Percentiles rank a stretch among this genome's conserved stretches.
phyloP scores from a whole-genome alignment of 2,113 vertebrate species.

The Numenius arquata region DNA sequence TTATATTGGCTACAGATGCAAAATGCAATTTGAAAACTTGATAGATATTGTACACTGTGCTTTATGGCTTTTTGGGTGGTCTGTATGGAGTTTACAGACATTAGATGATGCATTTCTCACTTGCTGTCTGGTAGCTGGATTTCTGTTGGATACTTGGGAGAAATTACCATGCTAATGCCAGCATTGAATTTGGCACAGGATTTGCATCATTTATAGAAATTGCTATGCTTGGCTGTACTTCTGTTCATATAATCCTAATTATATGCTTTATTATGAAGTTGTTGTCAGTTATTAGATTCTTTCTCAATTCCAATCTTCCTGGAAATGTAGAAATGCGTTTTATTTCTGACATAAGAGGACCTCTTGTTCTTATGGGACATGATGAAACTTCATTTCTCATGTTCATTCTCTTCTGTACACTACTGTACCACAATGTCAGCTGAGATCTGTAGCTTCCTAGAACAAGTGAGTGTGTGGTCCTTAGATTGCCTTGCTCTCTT shows the following conservation, averaged over 20 bases:
- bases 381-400: neutral
- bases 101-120: constrained; percentile 26
- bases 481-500: neutral
- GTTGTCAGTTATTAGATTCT: constrained; percentile 15
- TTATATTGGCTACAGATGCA: neutral
- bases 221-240: constrained; percentile 40
- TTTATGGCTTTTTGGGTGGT: constrained; percentile 39
- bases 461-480: neutral
- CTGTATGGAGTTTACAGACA: neutral
- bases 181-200: constrained; percentile 16
- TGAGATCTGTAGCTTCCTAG: neutral
- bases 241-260: constrained; percentile 38
- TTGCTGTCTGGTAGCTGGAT: constrained; percentile 5
- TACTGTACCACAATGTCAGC: neutral
- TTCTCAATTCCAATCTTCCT: neutral
- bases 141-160: constrained; percentile 5
- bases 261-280: constrained; percentile 32
- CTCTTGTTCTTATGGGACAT: neutral
- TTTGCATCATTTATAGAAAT: constrained; percentile 20
- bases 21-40: neutral
- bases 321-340: neutral
- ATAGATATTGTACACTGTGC: neutral
- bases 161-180: constrained; percentile 10
- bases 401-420: neutral
- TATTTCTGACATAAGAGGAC: neutral